These are phyloP conservation scores for Limnodromus scolopaceus DNA, from an alignment of 2,797 vertebrate genomes.

Conservation along the genomic window DNA sequence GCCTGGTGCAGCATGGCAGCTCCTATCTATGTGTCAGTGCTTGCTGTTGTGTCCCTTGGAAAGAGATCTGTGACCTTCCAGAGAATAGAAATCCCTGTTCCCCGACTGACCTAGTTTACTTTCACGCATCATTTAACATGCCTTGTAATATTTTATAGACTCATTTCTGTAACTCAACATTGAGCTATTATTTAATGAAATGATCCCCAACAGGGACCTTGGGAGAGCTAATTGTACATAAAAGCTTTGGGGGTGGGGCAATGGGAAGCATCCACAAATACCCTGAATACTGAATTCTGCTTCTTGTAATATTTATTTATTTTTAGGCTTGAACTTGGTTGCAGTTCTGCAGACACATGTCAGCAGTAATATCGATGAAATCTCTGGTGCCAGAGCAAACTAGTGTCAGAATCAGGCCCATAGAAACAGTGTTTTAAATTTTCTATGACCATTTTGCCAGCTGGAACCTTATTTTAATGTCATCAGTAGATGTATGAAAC, in stretches of 20 bases:
- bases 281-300: not conserved
- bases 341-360: not conserved
- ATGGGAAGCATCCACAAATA: not conserved
- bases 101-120: not conserved
- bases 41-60: not conserved
- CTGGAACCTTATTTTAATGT: not conserved
- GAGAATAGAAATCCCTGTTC: not conserved
- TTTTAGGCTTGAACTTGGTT: not conserved
- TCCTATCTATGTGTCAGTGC: not conserved
- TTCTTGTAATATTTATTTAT: not conserved
- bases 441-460: not conserved
- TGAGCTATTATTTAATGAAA: constrained; percentile 24
- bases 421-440: not conserved
- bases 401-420: not conserved
- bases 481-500: not conserved
- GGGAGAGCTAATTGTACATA: not conserved
- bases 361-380: not conserved
- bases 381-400: not conserved
- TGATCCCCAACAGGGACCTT: not conserved
- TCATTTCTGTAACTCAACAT: not conserved
- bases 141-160: constrained; percentile 10
- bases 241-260: not conserved
- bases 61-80: not conserved
- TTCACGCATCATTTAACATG: constrained; percentile 2
- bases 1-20: not conserved